phyloP scores from a whole-genome alignment of 2,888 invertebrate species.

The Synanthedon myopaeformis region DNA sequence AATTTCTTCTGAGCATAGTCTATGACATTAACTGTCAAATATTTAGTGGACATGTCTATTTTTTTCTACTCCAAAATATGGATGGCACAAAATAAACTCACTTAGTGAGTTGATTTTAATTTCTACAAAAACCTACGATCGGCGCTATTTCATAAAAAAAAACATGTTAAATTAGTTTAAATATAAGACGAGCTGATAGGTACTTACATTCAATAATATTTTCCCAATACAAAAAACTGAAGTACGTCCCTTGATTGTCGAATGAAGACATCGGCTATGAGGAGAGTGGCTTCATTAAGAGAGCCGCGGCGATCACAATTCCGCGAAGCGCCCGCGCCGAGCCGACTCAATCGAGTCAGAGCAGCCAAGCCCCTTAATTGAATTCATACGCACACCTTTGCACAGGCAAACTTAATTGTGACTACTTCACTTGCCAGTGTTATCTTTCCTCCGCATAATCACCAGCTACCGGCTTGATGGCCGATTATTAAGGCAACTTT shows the following conservation, averaged over 20 bases:
- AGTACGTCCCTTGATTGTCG: constrained; percentile 32
- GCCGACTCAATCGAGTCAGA: constrained; percentile 1
- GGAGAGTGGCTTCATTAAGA: constrained; percentile 52
- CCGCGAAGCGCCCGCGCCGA: constrained; percentile 10
- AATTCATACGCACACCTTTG: constrained; percentile 20
- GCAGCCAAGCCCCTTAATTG: constrained; percentile 28
- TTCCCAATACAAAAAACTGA: not conserved
- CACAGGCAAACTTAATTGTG: constrained; percentile 10
- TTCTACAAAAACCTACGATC: no score
- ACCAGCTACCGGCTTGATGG: constrained; percentile 18
- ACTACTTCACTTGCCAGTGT: constrained; percentile 10
- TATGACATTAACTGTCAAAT: no score
- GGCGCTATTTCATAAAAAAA: no score
- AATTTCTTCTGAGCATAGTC: no score
- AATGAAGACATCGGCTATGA: constrained; percentile 54
- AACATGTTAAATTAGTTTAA: no score
- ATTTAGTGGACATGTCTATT: no score
- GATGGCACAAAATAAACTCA: no score
- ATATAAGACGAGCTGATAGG: no score
- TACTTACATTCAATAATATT: not conserved
- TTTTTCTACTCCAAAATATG: no score
- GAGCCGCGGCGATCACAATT: constrained; percentile 10
- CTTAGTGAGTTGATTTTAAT: no score
- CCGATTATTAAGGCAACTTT: constrained; percentile 23
- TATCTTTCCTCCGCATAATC: constrained; percentile 19